A percentile compares a stretch with the other conserved stretches of the same genome.
These are phyloP conservation scores for Pangasius sanitwongsei DNA, from an alignment of 2,797 vertebrate genomes.

Conservation along the genomic window DNA sequence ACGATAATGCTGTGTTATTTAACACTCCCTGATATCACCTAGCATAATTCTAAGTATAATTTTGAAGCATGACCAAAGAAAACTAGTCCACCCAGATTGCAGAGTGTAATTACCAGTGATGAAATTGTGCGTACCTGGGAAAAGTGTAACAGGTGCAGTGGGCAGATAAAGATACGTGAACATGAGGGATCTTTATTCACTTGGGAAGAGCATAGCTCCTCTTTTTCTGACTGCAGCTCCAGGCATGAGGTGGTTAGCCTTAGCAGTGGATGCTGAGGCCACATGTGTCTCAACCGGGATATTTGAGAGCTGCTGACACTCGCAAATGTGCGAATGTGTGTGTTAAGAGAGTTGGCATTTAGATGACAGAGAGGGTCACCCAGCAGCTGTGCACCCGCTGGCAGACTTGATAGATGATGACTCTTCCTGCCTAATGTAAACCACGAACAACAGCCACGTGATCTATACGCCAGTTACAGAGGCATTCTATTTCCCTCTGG, in stretches of 20 bases:
- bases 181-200: constrained; percentile 23
- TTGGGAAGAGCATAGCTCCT: constrained; percentile 14
- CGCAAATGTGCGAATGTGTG: constrained; percentile 33
- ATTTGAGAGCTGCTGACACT: constrained; percentile 26
- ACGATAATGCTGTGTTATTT: constrained; percentile 25
- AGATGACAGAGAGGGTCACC: constrained; percentile 55
- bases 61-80: constrained; percentile 18
- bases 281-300: constrained; percentile 41
- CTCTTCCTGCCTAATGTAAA: constrained; percentile 43
- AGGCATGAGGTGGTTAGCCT: constrained; percentile 45
- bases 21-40: neutral
- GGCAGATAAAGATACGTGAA: constrained; percentile 50
- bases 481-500: neutral
- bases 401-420: constrained; percentile 52
- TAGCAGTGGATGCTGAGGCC: constrained; percentile 43
- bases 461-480: neutral
- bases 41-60: neutral
- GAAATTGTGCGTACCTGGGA: constrained; percentile 22
- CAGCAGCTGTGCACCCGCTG: constrained; percentile 48
- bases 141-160: constrained; percentile 11
- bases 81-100: neutral
- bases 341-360: constrained; percentile 53
- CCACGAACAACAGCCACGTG: constrained; percentile 44
- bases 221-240: neutral
- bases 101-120: constrained; percentile 23